Evolutionary conservation across 2,113 vertebrate species (phyloP), one percentile per base, ranked within the genome.

Genomic region (Microcebus murinus): DNA sequence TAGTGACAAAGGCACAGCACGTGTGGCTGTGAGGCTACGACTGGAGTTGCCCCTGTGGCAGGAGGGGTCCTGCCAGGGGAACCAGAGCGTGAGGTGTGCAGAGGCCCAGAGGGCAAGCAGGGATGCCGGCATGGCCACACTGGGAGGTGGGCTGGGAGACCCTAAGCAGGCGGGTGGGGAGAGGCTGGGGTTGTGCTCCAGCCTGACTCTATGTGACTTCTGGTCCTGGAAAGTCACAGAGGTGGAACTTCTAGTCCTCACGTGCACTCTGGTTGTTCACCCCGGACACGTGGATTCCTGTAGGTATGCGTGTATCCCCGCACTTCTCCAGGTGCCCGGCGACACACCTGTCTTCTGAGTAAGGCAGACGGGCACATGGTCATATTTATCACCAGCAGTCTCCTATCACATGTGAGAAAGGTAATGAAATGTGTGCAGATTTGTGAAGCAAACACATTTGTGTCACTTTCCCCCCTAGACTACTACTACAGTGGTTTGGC

Each of bases 231-330:
- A 73, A 12, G 10, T 29, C 91, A 45, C 42, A 42, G 8, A 59
- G 10, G n/a, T 4, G 6, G 77, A 39, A 1, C 70, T 52, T 18
- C 11, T 50, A 12, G 50, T 0, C 0, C 20, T 39, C 73, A 73
- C 15, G 3, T 6, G 3, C 1, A 7, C 48, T 25, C 59, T 4
- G 8, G 59, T 57, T 2, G 15, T 67, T 59, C 39, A 36, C 42
- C 76, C 61, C 23, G 20, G 6, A 9, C 0, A 9, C 31, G 1
- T 1, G 4, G 70, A 4, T 25, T 14, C 17, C 0, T 2, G 31
- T 11, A 42, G 45, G 67, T 21, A 31, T 15, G 27, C 8, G 8
- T 45, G 45, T 34, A 2, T 15, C 57, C 52, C 31, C 10, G 71
- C 20, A 3, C 17, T 57, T 34, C 27, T 10, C 6, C 31, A 15